Conservation (phyloP, 1,140 invertebrate genomes). For the Pseudomyrmex concolor region DNA sequence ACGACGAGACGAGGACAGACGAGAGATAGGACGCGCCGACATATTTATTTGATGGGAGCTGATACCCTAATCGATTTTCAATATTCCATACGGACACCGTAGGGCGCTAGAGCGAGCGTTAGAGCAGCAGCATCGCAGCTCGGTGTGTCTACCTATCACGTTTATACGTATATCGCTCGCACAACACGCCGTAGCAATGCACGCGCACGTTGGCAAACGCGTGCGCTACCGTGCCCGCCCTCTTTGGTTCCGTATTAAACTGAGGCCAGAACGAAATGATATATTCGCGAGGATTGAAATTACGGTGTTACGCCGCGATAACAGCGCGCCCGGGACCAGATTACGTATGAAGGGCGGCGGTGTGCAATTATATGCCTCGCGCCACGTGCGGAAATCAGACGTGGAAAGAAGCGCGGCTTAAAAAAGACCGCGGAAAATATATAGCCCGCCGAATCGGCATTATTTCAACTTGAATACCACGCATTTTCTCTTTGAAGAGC, state of each 20-base stretch:
- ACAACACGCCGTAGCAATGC: constrained; percentile 34
- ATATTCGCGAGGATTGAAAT: constrained; percentile 55
- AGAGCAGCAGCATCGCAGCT: neutral
- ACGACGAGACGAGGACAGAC: constrained; percentile 18
- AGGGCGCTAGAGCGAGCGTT: constrained; percentile 25
- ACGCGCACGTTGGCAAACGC: constrained; percentile 54
- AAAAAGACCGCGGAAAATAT: neutral
- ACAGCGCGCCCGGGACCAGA: constrained; percentile 7
- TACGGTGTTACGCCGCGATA: constrained; percentile 52
- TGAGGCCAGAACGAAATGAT: constrained; percentile 53
- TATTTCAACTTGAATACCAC: neutral
- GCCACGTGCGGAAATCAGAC: constrained; percentile 4
- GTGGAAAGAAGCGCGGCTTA: neutral
- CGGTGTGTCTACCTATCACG: neutral
- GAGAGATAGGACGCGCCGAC: constrained; percentile 58
- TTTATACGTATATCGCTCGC: constrained; percentile 15
- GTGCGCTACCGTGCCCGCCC: constrained; percentile 32
- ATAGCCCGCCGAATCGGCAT: neutral
- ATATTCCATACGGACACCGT: constrained; percentile 57
- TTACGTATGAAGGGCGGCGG: constrained; percentile 39
- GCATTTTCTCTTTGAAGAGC: constrained; percentile 6
- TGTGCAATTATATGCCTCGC: constrained; percentile 40
- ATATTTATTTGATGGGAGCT: constrained; percentile 67
- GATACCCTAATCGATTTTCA: constrained; percentile 74
- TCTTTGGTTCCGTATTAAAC: neutral